Percentiles rank a stretch among this genome's conserved stretches.
Conservation (phyloP, 2,888 invertebrate species). For the Noctua janthe region DNA sequence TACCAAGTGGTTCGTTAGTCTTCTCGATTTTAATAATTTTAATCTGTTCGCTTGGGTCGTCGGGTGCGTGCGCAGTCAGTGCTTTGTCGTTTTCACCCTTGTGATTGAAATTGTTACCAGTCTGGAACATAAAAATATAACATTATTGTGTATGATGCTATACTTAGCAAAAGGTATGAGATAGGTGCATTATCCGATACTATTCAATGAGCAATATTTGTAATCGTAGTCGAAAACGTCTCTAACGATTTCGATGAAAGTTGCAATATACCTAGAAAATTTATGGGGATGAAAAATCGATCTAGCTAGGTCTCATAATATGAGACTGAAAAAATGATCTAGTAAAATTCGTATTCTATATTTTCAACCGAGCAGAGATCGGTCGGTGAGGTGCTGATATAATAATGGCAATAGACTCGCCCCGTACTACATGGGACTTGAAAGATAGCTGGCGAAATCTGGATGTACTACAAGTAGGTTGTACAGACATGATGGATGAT, state of each 20-base stretch:
- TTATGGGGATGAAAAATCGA: no score
- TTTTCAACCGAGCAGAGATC: no score
- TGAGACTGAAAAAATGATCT: no score
- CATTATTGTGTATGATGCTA: background rate
- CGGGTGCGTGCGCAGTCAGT: conserved; percentile 79
- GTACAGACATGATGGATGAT: background rate
- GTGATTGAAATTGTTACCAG: conserved; percentile 84
- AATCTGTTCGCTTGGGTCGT: conserved; percentile 93
- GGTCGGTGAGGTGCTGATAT: no score
- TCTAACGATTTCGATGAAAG: no score
- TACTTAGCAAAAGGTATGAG: background rate
- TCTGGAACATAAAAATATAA: conserved; percentile 73
- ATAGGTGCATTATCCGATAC: background rate
- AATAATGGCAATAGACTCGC: background rate
- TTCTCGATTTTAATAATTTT: conserved; percentile 99
- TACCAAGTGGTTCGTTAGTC: conserved; percentile 97
- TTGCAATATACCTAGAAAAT: no score
- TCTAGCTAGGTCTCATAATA: no score
- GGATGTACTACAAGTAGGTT: no score
- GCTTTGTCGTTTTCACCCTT: conserved; percentile 81
- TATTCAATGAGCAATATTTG: no score
- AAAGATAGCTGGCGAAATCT: background rate
- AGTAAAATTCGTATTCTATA: no score
- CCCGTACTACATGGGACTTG: background rate
- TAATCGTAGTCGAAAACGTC: no score